A percentile compares a stretch with the other conserved stretches of the same genome.
These are phyloP conservation scores for Callimorpha dominula DNA, from an alignment of 2,888 invertebrate species.

Conservation along the genomic window DNA sequence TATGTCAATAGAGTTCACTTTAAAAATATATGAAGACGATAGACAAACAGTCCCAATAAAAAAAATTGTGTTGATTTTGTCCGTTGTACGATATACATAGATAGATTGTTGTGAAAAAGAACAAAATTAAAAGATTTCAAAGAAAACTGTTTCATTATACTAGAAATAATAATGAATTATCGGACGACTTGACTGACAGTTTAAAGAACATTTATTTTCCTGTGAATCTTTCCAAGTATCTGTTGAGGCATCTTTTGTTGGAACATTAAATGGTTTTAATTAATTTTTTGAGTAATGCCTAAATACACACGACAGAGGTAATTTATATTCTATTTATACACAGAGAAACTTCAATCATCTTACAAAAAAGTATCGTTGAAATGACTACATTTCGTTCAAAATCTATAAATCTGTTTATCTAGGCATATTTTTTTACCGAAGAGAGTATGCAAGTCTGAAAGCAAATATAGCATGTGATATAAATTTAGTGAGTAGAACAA, in stretches of 20 bases:
- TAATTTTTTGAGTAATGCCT: neutral
- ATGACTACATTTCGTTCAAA: too few relatives aligned
- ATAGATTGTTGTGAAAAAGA: neutral
- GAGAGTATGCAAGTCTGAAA: too few relatives aligned
- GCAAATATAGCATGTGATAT: too few relatives aligned
- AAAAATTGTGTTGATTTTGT: too few relatives aligned
- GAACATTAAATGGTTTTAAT: neutral
- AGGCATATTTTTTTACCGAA: too few relatives aligned
- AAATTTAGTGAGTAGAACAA: too few relatives aligned
- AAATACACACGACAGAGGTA: neutral
- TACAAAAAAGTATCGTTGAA: too few relatives aligned
- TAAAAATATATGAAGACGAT: too few relatives aligned
- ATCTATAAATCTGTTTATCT: too few relatives aligned
- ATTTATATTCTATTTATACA: neutral
- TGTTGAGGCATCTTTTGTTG: neutral
- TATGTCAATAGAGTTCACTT: too few relatives aligned
- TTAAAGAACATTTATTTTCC: neutral
- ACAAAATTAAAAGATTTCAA: neutral
- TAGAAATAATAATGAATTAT: neutral
- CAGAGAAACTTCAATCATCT: neutral
- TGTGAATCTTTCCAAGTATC: neutral
- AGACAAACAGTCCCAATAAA: too few relatives aligned
- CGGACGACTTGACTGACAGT: neutral
- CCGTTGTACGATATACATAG: too few relatives aligned
- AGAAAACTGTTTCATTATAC: neutral